phyloP scores from a whole-genome alignment of 1,140 invertebrate species.

The Orchestia grillus region DNA sequence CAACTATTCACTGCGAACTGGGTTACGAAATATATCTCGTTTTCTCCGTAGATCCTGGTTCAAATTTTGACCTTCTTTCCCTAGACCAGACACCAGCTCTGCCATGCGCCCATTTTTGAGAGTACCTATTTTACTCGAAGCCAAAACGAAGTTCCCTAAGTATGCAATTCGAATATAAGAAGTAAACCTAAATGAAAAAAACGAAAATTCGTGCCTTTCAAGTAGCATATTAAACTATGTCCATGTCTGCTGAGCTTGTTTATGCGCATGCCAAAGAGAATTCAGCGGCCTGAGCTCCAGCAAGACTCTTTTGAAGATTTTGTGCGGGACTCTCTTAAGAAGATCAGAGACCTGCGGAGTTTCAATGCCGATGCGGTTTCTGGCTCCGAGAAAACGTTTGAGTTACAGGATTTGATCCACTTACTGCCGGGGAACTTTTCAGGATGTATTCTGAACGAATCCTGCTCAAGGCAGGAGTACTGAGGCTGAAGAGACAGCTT shows the following conservation, averaged over 20 bases:
- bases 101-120: neutral
- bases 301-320: neutral
- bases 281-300: neutral
- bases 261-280: neutral
- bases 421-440: neutral
- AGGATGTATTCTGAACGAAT: neutral
- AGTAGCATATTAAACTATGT: neutral
- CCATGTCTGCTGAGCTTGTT: neutral
- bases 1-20: neutral
- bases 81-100: neutral
- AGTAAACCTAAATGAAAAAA: neutral
- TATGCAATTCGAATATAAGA: neutral
- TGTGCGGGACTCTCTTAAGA: neutral
- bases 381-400: neutral
- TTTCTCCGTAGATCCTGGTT: neutral
- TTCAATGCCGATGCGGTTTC: neutral
- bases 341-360: neutral
- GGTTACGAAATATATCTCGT: neutral
- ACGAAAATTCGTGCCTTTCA: neutral
- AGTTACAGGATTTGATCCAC: neutral
- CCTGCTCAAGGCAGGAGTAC: no score
- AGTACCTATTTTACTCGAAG: neutral
- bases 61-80: neutral
- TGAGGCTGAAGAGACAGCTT: no score
- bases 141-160: no score